Percentiles rank a stretch among this genome's conserved stretches.
phyloP scores from a whole-genome alignment of 2,888 invertebrate genomes.

The Stictocephala bisonia region DNA sequence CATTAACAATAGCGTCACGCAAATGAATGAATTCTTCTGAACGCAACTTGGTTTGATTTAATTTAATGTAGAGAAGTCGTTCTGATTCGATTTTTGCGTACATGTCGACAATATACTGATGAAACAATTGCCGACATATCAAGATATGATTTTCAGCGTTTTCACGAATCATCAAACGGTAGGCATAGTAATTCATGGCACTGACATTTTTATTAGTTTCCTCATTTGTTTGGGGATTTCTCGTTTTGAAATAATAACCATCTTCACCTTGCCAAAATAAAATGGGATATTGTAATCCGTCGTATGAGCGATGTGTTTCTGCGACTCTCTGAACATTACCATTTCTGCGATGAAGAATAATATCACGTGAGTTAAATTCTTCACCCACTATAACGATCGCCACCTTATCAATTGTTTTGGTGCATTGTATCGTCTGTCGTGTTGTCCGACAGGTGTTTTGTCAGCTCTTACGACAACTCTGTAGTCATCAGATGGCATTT shows the following conservation, averaged over 20 bases:
- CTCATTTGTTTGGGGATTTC: constrained; percentile 48
- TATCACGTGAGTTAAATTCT: too few relatives aligned
- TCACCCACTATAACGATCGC: too few relatives aligned
- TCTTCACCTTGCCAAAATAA: constrained; percentile 45
- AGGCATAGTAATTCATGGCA: constrained; percentile 42
- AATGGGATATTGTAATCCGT: constrained; percentile 34
- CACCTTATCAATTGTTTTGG: too few relatives aligned
- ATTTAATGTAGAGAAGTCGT: constrained; percentile 60
- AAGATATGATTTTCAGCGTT: constrained; percentile 41
- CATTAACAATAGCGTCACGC: constrained; percentile 59
- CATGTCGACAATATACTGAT: constrained; percentile 63
- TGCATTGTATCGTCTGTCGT: too few relatives aligned
- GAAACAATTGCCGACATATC: constrained; percentile 45
- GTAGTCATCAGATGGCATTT: too few relatives aligned
- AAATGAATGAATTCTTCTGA: constrained; percentile 62
- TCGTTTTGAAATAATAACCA: constrained; percentile 55
- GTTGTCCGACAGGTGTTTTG: too few relatives aligned
- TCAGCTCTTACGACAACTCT: too few relatives aligned
- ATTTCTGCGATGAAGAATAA: too few relatives aligned
- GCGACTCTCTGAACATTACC: too few relatives aligned
- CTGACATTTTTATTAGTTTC: constrained; percentile 42
- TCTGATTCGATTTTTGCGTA: constrained; percentile 63
- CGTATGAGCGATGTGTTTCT: constrained; percentile 42
- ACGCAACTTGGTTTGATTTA: constrained; percentile 60
- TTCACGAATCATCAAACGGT: constrained; percentile 49